phyloP scores from a whole-genome alignment of 2,113 vertebrate genomes.

The Leptocoma aspasia region DNA sequence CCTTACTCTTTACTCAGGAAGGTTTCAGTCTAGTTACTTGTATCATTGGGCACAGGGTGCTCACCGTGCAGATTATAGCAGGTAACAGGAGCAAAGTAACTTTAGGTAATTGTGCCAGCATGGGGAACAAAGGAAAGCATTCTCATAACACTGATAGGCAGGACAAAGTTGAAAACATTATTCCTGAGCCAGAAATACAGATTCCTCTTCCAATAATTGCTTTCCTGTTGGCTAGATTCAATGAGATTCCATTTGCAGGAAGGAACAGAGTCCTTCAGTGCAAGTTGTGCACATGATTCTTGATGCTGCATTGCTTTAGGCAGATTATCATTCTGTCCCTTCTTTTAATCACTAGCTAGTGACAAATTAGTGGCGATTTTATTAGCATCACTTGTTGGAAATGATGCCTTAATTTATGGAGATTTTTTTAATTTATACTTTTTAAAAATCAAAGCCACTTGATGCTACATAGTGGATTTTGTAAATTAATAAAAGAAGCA shows the following conservation, averaged over 20 bases:
- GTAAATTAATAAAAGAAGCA: neutral
- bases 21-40: neutral
- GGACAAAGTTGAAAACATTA: neutral
- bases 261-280: neutral
- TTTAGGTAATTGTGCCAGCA: neutral
- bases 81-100: neutral
- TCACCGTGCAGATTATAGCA: neutral
- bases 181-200: neutral
- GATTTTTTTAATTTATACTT: neutral
- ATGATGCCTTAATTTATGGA: neutral
- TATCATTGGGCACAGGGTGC: neutral
- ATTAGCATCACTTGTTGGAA: neutral
- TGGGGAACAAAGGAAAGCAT: neutral
- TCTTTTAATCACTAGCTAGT: neutral
- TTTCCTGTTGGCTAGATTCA: neutral
- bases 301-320: neutral
- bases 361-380: neutral
- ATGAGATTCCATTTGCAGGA: neutral
- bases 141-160: neutral
- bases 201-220: neutral
- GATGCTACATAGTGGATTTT: neutral
- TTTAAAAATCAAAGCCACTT: neutral
- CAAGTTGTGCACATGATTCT: neutral
- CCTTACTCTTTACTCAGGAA: neutral
- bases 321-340: neutral